Percentiles rank a stretch among this genome's conserved stretches.
Conservation (phyloP, 2,888 invertebrate genomes). For the Hemicrepidius hirtus region DNA sequence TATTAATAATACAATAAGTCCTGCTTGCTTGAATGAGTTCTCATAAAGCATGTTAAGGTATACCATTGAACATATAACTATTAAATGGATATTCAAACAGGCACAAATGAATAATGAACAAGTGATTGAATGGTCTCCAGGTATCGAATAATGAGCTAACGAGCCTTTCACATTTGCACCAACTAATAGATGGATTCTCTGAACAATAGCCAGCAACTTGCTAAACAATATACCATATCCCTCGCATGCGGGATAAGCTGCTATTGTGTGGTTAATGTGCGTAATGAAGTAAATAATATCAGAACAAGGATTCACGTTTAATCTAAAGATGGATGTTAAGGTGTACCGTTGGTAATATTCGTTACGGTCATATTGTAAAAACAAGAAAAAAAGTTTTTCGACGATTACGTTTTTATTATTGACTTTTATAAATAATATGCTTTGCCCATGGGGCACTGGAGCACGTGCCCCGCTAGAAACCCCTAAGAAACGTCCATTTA, state of each 20-base stretch:
- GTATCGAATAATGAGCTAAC: constrained; percentile 65
- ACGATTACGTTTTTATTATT: too few relatives aligned
- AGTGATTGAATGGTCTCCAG: constrained; percentile 65
- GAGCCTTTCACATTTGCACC: constrained; percentile 62
- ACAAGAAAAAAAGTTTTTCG: too few relatives aligned
- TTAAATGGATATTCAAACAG: constrained; percentile 53
- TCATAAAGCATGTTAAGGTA: constrained; percentile 1
- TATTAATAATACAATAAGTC: neutral
- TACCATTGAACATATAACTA: too few relatives aligned
- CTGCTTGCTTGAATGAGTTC: neutral
- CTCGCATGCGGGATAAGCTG: constrained; percentile 31
- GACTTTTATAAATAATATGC: too few relatives aligned
- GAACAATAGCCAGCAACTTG: constrained; percentile 65
- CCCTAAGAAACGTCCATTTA: too few relatives aligned
- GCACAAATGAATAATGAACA: constrained; percentile 63
- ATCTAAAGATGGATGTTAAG: neutral
- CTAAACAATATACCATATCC: constrained; percentile 60
- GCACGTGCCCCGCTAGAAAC: too few relatives aligned
- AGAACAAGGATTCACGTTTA: neutral
- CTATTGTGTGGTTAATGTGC: constrained; percentile 26
- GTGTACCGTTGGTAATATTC: neutral
- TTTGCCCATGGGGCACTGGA: too few relatives aligned
- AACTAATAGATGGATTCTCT: constrained; percentile 65
- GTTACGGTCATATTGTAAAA: neutral
- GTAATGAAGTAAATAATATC: constrained; percentile 27